A percentile compares a stretch with the other conserved stretches of the same genome.
Evolutionary conservation across 2,888 invertebrate species (phyloP).

Genomic region (Stenotaenia linearis): DNA sequence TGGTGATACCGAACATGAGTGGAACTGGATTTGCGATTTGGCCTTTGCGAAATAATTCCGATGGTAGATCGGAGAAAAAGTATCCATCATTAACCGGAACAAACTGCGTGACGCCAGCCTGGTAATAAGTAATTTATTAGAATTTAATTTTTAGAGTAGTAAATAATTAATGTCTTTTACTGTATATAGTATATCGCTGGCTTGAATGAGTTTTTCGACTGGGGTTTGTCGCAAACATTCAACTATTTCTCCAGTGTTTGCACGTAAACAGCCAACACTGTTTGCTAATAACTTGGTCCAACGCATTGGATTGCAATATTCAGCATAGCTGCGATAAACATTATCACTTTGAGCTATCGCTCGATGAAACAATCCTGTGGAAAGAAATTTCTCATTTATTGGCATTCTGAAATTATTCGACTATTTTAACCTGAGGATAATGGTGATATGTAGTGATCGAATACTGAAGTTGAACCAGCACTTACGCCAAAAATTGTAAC

Average conservation of each 20-base stretch:
- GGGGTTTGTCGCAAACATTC: background rate
- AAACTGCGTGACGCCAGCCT: background rate
- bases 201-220: background rate
- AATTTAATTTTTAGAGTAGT: too few species aligned
- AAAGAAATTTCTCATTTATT: background rate
- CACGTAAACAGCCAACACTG: background rate
- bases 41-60: background rate
- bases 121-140: background rate
- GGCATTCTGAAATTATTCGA: too few species aligned
- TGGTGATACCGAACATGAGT: background rate
- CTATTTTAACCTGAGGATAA: background rate
- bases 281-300: background rate
- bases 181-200: background rate
- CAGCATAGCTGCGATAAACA: background rate
- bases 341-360: background rate
- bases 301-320: background rate
- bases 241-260: background rate
- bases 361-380: background rate
- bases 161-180: too few species aligned
- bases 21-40: background rate
- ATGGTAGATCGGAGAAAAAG: background rate
- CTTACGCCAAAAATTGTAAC: slow-evolving; percentile 12
- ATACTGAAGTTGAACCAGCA: background rate
- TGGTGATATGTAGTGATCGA: background rate
- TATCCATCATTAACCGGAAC: background rate